Evolutionary conservation across 2,888 invertebrate species (phyloP).

Genomic region (Pseudococcus longispinus): DNA sequence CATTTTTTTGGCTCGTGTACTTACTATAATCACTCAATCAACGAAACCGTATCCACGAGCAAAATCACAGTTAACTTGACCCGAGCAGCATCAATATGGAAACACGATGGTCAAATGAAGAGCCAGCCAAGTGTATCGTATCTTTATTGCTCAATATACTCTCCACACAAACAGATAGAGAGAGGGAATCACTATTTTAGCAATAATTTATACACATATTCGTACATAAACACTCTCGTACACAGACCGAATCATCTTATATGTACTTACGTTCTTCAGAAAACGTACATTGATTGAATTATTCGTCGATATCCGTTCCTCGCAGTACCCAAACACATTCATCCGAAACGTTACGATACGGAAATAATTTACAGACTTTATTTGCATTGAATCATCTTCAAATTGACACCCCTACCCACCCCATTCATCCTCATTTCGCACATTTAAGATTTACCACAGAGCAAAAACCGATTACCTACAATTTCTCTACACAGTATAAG

Average conservation of each 20-base stretch:
- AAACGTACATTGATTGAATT: conserved; percentile 20
- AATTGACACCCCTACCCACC: neutral
- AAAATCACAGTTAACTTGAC: conserved; percentile 36
- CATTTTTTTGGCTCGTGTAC: neutral
- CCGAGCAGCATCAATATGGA: neutral
- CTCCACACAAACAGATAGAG: neutral
- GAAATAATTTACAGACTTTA: conserved; percentile 22
- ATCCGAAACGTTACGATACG: neutral
- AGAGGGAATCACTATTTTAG: neutral
- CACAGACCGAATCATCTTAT: neutral
- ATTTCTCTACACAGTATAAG: neutral
- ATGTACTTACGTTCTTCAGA: neutral
- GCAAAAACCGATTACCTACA: neutral
- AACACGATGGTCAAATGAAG: neutral
- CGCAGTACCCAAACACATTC: neutral
- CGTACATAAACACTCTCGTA: neutral
- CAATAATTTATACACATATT: neutral
- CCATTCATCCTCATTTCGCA: neutral
- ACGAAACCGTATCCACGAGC: conserved; percentile 1
- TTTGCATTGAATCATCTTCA: conserved; percentile 34
- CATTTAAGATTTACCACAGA: neutral
- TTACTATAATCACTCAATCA: neutral
- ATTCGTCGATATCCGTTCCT: neutral
- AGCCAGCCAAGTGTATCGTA: neutral
- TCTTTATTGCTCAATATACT: neutral